Conservation (phyloP, 1,140 invertebrate genomes). For the Drosophila lowei region DNA sequence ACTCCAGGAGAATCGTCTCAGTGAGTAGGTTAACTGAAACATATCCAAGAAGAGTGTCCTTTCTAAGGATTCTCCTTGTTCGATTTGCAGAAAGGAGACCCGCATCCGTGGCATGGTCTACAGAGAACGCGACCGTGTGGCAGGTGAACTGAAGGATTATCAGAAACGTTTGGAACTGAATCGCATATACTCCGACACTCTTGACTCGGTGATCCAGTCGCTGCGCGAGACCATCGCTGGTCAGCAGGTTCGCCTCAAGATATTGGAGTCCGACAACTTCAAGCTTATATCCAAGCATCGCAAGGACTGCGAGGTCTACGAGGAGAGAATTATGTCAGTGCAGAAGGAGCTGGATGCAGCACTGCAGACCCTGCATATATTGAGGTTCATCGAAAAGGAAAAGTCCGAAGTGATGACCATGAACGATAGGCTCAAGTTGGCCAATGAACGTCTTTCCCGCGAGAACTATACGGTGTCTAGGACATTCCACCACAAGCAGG, state of each 20-base stretch:
- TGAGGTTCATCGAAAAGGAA: neutral
- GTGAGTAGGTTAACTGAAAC: conserved; percentile 1
- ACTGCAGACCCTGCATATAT: neutral
- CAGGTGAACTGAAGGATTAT: conserved; percentile 82
- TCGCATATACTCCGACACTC: conserved; percentile 72
- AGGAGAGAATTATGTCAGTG: conserved; percentile 66
- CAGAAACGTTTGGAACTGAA: conserved; percentile 80
- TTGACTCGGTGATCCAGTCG: conserved; percentile 60
- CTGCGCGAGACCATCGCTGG: neutral
- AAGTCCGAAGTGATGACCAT: neutral
- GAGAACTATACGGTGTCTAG: conserved; percentile 24
- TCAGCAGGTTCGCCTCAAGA: neutral
- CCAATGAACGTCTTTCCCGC: conserved; percentile 4
- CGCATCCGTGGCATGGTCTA: conserved; percentile 31
- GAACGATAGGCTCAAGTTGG: conserved; percentile 7
- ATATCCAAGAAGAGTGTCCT: too few relatives aligned
- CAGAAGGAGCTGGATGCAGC: conserved; percentile 24
- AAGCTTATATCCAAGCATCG: conserved; percentile 84
- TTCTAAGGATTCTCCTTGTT: too few relatives aligned
- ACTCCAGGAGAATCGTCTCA: neutral
- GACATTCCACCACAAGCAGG: neutral
- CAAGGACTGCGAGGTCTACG: conserved; percentile 86
- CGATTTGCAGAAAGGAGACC: conserved; percentile 14
- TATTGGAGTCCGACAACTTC: conserved; percentile 13
- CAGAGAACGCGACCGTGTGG: conserved; percentile 83